Conservation (phyloP, 2,888 invertebrate genomes). For the Macropis europaea region DNA sequence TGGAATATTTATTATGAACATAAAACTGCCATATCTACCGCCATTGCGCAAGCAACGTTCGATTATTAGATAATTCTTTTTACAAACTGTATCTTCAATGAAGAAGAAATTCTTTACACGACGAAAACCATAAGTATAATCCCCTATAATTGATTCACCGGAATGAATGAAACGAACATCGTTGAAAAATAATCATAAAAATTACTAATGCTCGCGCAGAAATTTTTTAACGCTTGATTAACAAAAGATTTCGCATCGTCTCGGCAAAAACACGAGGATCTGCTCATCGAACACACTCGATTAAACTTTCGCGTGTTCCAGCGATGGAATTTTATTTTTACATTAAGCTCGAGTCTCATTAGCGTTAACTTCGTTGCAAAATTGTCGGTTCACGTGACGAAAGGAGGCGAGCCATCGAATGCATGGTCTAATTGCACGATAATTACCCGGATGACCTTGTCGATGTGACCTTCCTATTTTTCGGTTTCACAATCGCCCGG, state of each 20-base stretch:
- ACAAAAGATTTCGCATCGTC: too few species aligned
- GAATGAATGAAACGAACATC: too few species aligned
- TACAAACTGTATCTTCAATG: conserved; percentile 8
- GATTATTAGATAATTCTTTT: conserved; percentile 28
- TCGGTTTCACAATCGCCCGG: conserved; percentile 33
- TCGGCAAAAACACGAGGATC: too few species aligned
- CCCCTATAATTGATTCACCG: too few species aligned
- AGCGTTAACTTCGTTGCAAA: conserved; percentile 41
- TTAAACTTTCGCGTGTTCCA: too few species aligned
- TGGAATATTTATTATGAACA: neutral
- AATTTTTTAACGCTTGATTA: too few species aligned
- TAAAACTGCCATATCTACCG: conserved; percentile 4
- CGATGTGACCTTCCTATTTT: conserved; percentile 42
- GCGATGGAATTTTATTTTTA: conserved; percentile 14
- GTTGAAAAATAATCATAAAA: too few species aligned
- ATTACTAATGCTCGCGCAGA: too few species aligned
- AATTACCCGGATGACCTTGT: conserved; percentile 49
- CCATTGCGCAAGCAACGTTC: conserved; percentile 10
- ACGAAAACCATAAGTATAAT: too few species aligned
- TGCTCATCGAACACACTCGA: too few species aligned
- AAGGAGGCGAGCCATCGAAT: conserved; percentile 36
- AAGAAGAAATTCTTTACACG: too few species aligned
- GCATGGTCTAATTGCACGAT: conserved; percentile 53
- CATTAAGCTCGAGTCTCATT: neutral
- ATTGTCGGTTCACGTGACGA: conserved; percentile 30